Percentiles rank a stretch among this genome's conserved stretches.
Evolutionary conservation across 1,140 invertebrate species (phyloP).

Genomic region (Euwallacea similis): DNA sequence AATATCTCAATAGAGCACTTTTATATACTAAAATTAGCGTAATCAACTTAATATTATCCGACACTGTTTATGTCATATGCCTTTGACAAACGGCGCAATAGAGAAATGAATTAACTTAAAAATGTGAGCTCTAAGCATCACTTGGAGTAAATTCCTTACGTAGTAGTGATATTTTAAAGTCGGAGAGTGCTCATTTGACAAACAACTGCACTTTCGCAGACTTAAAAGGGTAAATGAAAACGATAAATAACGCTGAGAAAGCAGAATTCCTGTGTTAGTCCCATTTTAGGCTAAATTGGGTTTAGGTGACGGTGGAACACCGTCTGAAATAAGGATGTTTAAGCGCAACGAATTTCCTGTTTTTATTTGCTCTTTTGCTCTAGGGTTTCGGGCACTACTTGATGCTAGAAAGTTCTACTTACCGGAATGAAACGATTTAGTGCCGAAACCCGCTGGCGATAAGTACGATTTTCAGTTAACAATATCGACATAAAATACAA

Average conservation of each 20-base stretch:
- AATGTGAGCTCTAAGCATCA: slow-evolving; percentile 22
- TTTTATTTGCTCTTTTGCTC: no score
- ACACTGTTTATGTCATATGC: not conserved
- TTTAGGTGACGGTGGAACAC: slow-evolving; percentile 4
- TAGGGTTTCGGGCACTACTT: no score
- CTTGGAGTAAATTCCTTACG: slow-evolving; percentile 28
- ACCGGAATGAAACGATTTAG: no score
- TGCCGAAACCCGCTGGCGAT: no score
- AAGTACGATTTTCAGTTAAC: no score
- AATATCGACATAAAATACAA: no score
- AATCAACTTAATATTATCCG: not conserved
- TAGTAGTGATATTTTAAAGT: slow-evolving; percentile 32
- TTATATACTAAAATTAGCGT: no score
- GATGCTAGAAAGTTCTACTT: no score
- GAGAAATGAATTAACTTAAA: slow-evolving; percentile 18
- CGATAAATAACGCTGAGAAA: slow-evolving; percentile 24
- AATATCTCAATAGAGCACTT: no score
- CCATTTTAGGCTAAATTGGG: slow-evolving; percentile 23
- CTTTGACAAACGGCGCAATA: slow-evolving; percentile 21
- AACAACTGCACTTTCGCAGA: slow-evolving; percentile 30
- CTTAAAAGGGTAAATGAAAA: slow-evolving; percentile 32
- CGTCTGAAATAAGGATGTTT: slow-evolving; percentile 3
- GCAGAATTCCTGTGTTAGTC: slow-evolving; percentile 15
- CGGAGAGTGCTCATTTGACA: slow-evolving; percentile 29
- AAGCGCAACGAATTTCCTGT: no score